Percentiles rank a stretch among this genome's conserved stretches.
phyloP scores from a whole-genome alignment of 2,113 vertebrate genomes.

The Azemiops feae region DNA sequence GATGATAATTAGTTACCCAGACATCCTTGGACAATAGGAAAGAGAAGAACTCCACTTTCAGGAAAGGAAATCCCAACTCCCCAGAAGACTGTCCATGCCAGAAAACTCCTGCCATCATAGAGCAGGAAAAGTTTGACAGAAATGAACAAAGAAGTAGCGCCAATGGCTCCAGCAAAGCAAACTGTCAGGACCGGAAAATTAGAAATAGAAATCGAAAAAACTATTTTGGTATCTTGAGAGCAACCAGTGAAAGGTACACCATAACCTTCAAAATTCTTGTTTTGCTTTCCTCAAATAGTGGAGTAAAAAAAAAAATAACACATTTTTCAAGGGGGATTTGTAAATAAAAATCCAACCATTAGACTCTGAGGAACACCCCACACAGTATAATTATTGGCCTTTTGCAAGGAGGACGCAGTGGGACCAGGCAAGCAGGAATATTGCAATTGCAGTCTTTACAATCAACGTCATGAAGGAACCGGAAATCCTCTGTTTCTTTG shows the following conservation, averaged over 20 bases:
- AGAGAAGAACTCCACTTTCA: slow-evolving; percentile 40
- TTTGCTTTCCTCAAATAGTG: slow-evolving; percentile 33
- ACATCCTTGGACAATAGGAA: background rate
- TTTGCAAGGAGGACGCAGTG: slow-evolving; percentile 34
- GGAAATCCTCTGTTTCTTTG: slow-evolving; percentile 71
- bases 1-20: slow-evolving; percentile 40
- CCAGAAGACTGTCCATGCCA: slow-evolving; percentile 37
- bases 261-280: slow-evolving; percentile 27
- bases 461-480: slow-evolving; percentile 55
- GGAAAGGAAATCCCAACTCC: slow-evolving; percentile 69
- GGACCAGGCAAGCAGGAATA: slow-evolving; percentile 55
- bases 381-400: slow-evolving; percentile 35
- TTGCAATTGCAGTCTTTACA: slow-evolving; percentile 58
- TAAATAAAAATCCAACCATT: slow-evolving; percentile 26
- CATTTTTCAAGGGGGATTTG: background rate
- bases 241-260: slow-evolving; percentile 19
- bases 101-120: slow-evolving; percentile 39
- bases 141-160: slow-evolving; percentile 54
- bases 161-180: slow-evolving; percentile 32
- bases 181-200: slow-evolving; percentile 69
- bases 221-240: background rate
- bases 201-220: slow-evolving; percentile 56
- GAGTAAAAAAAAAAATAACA: slow-evolving; percentile 44
- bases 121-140: slow-evolving; percentile 69
- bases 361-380: slow-evolving; percentile 43